Evolutionary conservation across 2,797 vertebrate species (phyloP).

Genomic region (Acanthornis magna): DNA sequence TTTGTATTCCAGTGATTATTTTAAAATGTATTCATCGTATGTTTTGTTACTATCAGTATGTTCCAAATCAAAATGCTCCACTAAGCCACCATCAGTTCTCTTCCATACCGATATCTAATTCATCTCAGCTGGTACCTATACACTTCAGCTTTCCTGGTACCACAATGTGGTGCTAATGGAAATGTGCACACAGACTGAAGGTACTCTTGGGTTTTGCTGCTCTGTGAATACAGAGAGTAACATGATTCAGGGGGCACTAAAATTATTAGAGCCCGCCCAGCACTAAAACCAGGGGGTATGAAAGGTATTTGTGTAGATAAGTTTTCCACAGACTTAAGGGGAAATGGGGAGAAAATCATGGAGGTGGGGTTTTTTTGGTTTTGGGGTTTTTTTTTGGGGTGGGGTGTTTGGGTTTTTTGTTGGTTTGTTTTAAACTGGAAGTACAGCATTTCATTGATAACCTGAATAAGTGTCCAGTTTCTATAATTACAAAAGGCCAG

Average conservation of each 20-base stretch:
- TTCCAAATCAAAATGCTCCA: not conserved
- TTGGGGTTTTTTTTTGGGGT: not conserved
- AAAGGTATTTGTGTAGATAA: not conserved
- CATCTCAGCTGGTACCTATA: not conserved
- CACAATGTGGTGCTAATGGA: not conserved
- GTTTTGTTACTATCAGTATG: not conserved
- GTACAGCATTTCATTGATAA: not conserved
- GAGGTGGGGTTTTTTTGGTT: too few species aligned
- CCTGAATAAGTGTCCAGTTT: not conserved
- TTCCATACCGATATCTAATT: not conserved
- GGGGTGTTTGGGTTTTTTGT: not conserved
- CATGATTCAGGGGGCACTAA: not conserved
- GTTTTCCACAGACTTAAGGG: not conserved
- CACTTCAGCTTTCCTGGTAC: not conserved
- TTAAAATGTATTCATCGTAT: not conserved
- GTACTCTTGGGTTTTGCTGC: not conserved
- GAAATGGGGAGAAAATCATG: not conserved
- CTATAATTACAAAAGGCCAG: not conserved
- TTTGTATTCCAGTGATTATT: not conserved
- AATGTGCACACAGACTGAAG: not conserved
- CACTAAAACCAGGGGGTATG: not conserved
- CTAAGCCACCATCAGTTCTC: not conserved
- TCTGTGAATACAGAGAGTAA: not conserved
- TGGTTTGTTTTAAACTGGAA: not conserved
- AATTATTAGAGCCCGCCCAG: not conserved